Evolutionary conservation across 2,113 vertebrate species (phyloP).

Genomic region (Podilymbus podiceps): DNA sequence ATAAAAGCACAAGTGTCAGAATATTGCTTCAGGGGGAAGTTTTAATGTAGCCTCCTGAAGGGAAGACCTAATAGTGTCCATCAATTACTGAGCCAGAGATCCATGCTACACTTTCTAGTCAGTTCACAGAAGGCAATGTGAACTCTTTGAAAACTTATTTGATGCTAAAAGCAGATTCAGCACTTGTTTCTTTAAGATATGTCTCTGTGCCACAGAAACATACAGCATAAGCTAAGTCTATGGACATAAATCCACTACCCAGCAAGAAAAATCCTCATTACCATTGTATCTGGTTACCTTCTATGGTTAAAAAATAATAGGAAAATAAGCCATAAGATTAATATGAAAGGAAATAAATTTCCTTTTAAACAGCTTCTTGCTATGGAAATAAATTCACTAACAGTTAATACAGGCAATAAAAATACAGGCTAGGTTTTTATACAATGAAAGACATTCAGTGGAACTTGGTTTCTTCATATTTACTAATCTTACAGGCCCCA

Average conservation of each 20-base stretch:
- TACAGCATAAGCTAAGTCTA: background rate
- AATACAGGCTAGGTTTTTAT: background rate
- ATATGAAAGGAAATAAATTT: background rate
- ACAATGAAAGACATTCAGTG: background rate
- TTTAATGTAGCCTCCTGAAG: slow-evolving; percentile 3
- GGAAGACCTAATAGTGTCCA: slow-evolving; percentile 43
- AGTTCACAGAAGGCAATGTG: background rate
- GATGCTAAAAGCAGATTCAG: background rate
- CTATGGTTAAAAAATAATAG: background rate
- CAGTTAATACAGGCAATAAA: background rate
- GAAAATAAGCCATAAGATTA: background rate
- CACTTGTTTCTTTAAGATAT: background rate
- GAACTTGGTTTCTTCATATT: background rate
- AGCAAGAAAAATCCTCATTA: background rate
- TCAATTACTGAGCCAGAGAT: slow-evolving; percentile 18
- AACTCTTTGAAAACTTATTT: background rate
- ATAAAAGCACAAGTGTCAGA: slow-evolving; percentile 41
- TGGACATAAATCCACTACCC: background rate
- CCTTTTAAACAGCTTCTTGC: background rate
- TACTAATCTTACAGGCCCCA: background rate
- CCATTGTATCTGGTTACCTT: background rate
- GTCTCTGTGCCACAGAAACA: background rate
- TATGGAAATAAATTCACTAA: background rate
- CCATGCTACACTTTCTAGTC: background rate
- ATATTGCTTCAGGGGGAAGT: background rate